A percentile compares a stretch with the other conserved stretches of the same genome.
phyloP scores from a whole-genome alignment of 2,113 vertebrate species.

The Malurus alboscapulatus region DNA sequence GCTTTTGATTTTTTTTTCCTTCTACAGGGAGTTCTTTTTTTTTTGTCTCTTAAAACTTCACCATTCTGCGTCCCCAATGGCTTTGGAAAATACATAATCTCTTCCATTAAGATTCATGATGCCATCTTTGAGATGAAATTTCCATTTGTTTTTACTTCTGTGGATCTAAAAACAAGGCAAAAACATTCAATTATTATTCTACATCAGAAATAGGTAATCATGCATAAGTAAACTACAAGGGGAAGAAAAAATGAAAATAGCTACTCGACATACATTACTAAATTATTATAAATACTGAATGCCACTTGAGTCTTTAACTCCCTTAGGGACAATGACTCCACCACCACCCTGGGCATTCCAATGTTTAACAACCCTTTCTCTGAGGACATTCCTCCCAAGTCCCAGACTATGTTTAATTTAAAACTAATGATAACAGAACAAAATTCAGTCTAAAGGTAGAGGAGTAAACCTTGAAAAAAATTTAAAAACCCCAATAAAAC shows the following conservation, averaged over 20 bases:
- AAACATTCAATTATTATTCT: background rate
- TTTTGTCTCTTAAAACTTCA: constrained; percentile 79
- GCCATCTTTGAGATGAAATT: constrained; percentile 99
- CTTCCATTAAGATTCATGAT: constrained; percentile 99
- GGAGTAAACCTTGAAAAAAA: background rate
- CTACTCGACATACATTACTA: background rate
- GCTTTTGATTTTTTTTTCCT: constrained; percentile 60
- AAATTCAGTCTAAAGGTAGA: background rate
- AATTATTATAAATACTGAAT: background rate
- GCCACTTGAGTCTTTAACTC: background rate
- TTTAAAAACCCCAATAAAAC: no score
- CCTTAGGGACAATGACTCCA: background rate
- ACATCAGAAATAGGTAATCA: background rate
- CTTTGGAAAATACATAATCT: constrained; percentile 99
- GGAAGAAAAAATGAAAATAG: background rate
- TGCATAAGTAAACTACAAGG: accelerated
- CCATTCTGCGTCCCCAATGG: constrained; percentile 98
- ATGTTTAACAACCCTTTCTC: background rate
- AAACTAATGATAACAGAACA: background rate
- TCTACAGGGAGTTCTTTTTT: constrained; percentile 52
- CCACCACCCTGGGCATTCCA: background rate
- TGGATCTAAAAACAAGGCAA: constrained; percentile 85
- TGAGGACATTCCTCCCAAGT: background rate
- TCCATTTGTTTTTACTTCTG: constrained; percentile 99
- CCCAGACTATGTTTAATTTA: background rate